Base-by-base conservation (phyloP, 2,113 vertebrate genomes). In the Pseudorasbora parva region DNA sequence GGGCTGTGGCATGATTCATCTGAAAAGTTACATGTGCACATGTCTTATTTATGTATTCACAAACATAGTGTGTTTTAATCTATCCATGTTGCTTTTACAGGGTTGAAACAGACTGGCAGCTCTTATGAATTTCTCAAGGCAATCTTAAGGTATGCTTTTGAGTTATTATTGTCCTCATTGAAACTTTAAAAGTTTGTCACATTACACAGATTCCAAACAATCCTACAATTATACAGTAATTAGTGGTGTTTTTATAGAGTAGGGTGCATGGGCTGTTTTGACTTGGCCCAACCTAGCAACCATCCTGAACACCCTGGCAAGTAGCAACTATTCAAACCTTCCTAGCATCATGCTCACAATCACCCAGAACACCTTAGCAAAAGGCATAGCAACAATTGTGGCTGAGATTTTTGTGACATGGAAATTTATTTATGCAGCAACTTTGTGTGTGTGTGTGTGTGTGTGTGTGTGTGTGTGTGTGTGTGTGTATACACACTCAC, bases 71-170 rank as follows among this genome's bases (percentile, higher is more conserved):
- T 62, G 45, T 75, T 17, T 5, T 54, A 12, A 68, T 23, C 8
- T 14, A 79, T 84, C n/a, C 21, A 54, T 82, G 49, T 62, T 78
- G 57, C 86, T 87, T 41, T 87, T 86, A 64, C 51, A 95, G 94
- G 41, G 73, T 14, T 25, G 1, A 0, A 2, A n/a, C 91, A 88
- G 86, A 76, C 15, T 1, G 30, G 41, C 1, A 82, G 90, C 23
- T 93, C 89, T 73, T 91, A 89, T 0, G 87, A 86, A 0, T 94
- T 95, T 90, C 89, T 96, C n/a, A 89, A 86, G 84, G 89, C 89
- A 2, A 90, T 95, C 77, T 25, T 87, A 49, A 93, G 91, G 91
- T 91, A 86, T 83, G 84, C 37, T 62, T 47, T 21, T 3, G n/a
- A 11, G 69, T 43, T 72, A 43, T 23, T 3, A 8, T 8, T 47